phyloP scores from a whole-genome alignment of 2,113 vertebrate species.

The Eublepharis macularius region DNA sequence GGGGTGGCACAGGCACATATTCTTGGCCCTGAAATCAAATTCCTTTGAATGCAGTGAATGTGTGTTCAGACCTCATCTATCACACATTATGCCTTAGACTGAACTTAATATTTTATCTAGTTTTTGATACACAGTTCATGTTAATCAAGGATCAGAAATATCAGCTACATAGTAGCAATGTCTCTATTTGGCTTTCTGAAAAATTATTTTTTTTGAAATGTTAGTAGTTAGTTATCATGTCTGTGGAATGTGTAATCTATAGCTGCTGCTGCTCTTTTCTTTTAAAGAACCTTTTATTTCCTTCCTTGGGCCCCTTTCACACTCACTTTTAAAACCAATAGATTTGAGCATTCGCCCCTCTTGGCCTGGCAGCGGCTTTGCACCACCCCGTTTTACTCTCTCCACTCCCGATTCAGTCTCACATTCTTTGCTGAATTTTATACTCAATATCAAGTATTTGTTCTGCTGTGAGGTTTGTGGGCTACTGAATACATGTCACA shows the following conservation, averaged over 20 bases:
- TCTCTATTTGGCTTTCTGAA: neutral
- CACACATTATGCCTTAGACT: neutral
- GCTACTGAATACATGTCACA: too few relatives aligned
- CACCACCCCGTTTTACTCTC: too few relatives aligned
- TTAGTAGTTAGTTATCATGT: neutral
- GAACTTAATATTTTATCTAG: neutral
- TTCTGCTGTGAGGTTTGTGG: too few relatives aligned
- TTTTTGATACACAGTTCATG: neutral
- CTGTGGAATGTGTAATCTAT: neutral
- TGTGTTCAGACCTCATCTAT: neutral
- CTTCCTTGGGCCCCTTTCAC: too few relatives aligned
- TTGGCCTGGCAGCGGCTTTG: too few relatives aligned
- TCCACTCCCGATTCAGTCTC: too few relatives aligned
- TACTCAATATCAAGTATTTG: too few relatives aligned
- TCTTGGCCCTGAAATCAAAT: neutral
- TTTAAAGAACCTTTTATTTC: neutral
- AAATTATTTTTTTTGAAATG: neutral
- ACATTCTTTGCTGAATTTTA: too few relatives aligned
- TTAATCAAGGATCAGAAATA: neutral
- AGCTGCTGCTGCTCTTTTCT: neutral
- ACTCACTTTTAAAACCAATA: too few relatives aligned
- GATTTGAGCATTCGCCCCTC: too few relatives aligned
- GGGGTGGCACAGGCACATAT: neutral
- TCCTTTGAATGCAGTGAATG: neutral
- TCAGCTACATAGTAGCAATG: neutral